Evolutionary conservation across 1,140 invertebrate genomes (phyloP).

Genomic region (Dinoponera quadriceps): DNA sequence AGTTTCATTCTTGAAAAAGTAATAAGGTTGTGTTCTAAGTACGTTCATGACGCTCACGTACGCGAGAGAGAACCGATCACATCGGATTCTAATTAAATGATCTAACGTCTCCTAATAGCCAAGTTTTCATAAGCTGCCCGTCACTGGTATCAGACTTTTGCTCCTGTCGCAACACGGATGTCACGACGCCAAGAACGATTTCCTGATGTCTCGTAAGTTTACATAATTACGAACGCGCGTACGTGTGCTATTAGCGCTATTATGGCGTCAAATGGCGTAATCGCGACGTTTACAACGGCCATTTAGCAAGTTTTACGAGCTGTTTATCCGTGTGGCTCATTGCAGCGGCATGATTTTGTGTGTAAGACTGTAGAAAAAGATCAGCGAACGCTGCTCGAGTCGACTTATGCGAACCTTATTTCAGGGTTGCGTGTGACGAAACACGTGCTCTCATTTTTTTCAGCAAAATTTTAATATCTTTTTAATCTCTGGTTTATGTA

Average conservation of each 20-base stretch:
- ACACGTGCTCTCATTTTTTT: too few species aligned
- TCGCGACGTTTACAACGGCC: not conserved
- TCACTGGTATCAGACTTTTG: not conserved
- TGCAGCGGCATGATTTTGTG: not conserved
- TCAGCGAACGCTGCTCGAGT: too few species aligned
- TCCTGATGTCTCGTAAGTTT: not conserved
- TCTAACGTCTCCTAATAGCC: slow-evolving; percentile 21
- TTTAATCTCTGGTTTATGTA: too few species aligned
- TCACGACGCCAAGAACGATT: slow-evolving; percentile 31
- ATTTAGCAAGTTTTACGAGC: slow-evolving; percentile 35
- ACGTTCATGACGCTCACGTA: too few species aligned
- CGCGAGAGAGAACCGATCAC: not conserved
- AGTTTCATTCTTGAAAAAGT: too few species aligned
- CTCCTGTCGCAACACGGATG: not conserved
- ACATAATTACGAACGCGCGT: slow-evolving; percentile 11
- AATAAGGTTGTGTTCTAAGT: too few species aligned
- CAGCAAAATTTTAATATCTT: too few species aligned
- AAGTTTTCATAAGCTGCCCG: slow-evolving; percentile 1
- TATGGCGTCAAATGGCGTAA: not conserved
- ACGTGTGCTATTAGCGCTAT: slow-evolving; percentile 4
- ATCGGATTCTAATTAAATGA: slow-evolving; percentile 44
- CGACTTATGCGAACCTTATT: too few species aligned
- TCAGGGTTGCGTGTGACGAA: too few species aligned
- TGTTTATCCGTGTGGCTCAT: slow-evolving; percentile 9
- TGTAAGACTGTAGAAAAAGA: too few species aligned